Base-by-base conservation (phyloP, 1,140 invertebrate species). In the Aphidius gifuensis region DNA sequence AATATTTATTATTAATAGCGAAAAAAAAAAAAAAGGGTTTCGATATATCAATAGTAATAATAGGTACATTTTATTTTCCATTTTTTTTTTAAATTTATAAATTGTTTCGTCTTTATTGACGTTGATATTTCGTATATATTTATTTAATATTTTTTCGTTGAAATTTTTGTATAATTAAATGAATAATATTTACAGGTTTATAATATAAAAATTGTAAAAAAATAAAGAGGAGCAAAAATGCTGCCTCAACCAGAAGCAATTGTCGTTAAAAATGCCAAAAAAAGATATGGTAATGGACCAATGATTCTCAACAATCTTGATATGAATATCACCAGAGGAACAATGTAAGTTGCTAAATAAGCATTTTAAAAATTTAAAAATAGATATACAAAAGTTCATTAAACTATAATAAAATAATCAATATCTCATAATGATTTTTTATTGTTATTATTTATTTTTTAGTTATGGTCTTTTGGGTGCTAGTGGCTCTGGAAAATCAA, bases 391-490 rank as follows among this genome's bases (percentile, higher is more conserved):
- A 7, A 5, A 23, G n/a, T 50, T 9, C 2, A n/a, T 50, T 5
- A 11, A 11, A 47, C 9, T n/a, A 47, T n/a, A 47, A n/a, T 47
- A 5, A 47, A 5, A n/a, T 6, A 47, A n/a, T 47, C n/a, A n/a
- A 9, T 11, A 47, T n/a, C 23, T 6, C 8, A n/a, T 44, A 8
- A 44, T 1, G 4, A 32, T 2, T 32, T 32, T 3, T 32, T 32
- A 32, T 32, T 8, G 4, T 23, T 11, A n/a, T 38, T n/a, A 6
- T 38, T 73, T 79, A 43, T 40, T 11, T 59, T 48, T 32, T 49
- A 94, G 92, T 71, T 96, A 96, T 71, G 92, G 92, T 38, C 81
- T 96, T 7, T 80, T 96, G 32, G 92, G 92, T 11, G 88, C 90
- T 8, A 94, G 90, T 60, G 92, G 92, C 5, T 92, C 90, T 71